Evolutionary conservation across 1,140 invertebrate species (phyloP).

Genomic region (Magallana angulata): DNA sequence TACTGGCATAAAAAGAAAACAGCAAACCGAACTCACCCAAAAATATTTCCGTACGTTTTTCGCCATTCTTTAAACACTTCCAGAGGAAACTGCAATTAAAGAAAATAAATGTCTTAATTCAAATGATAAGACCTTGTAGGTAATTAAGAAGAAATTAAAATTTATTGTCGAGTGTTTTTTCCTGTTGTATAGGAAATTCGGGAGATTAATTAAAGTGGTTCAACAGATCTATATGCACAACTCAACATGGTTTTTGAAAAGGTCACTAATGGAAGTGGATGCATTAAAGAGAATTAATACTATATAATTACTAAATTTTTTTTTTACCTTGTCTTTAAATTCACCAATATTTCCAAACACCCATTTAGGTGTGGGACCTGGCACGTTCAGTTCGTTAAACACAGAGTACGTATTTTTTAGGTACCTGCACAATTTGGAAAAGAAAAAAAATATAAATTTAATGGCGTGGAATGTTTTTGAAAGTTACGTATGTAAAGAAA

Average conservation of each 20-base stretch:
- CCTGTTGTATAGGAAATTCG: not conserved
- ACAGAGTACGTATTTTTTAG: slow-evolving; percentile 49
- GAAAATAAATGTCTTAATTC: not conserved
- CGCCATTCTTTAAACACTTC: slow-evolving; percentile 59
- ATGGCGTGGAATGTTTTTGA: no score
- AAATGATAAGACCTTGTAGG: not conserved
- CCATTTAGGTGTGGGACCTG: slow-evolving; percentile 49
- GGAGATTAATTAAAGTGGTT: not conserved
- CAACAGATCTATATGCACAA: not conserved
- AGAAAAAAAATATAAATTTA: no score
- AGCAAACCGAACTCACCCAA: slow-evolving; percentile 55
- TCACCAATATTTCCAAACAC: slow-evolving; percentile 58
- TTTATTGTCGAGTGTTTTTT: not conserved
- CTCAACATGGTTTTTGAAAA: not conserved
- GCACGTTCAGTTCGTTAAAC: slow-evolving; percentile 46
- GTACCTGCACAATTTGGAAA: slow-evolving; percentile 39
- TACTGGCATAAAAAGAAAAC: not conserved
- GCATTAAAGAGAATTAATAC: not conserved
- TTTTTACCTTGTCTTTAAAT: slow-evolving; percentile 54
- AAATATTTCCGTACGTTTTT: slow-evolving; percentile 62
- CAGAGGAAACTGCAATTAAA: slow-evolving; percentile 59
- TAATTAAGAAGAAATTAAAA: not conserved
- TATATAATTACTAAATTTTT: not conserved
- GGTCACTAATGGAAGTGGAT: not conserved
- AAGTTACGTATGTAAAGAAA: no score